These are phyloP conservation scores for Abramis brama DNA, from an alignment of 2,113 vertebrate genomes.

Conservation along the genomic window DNA sequence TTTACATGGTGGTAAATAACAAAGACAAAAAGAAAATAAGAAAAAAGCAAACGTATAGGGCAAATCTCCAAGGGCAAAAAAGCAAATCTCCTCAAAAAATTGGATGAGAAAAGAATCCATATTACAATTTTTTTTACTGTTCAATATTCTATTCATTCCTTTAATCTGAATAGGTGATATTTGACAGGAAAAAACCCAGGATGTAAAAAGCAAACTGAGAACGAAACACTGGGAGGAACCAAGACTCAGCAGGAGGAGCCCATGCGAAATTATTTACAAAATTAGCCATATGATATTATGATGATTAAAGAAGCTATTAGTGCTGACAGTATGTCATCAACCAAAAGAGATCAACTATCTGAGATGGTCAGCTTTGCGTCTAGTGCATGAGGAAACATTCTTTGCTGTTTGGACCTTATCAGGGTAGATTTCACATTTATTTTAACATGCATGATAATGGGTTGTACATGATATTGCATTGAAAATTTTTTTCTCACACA, in stretches of 20 bases:
- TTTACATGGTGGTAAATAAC: no score
- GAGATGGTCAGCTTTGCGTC: neutral
- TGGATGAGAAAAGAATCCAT: no score
- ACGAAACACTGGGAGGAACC: neutral
- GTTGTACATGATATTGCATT: neutral
- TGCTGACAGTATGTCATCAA: neutral
- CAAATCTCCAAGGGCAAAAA: no score
- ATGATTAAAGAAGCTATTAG: slow-evolving; percentile 15
- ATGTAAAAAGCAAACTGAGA: neutral
- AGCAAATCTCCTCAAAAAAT: no score
- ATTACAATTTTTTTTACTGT: no score
- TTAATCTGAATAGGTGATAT: neutral
- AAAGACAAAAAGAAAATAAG: no score
- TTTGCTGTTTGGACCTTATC: neutral
- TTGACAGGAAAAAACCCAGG: neutral
- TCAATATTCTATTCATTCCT: no score
- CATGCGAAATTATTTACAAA: slow-evolving; percentile 4
- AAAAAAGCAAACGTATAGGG: no score
- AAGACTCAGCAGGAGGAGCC: neutral
- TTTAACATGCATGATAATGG: neutral
- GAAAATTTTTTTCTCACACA: neutral
- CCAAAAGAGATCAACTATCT: neutral
- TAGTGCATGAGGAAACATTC: neutral
- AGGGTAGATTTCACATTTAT: neutral
- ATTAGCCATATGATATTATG: slow-evolving; percentile 12